phyloP scores from a whole-genome alignment of 1,140 invertebrate genomes.

The Drosophila sulfurigaster region DNA sequence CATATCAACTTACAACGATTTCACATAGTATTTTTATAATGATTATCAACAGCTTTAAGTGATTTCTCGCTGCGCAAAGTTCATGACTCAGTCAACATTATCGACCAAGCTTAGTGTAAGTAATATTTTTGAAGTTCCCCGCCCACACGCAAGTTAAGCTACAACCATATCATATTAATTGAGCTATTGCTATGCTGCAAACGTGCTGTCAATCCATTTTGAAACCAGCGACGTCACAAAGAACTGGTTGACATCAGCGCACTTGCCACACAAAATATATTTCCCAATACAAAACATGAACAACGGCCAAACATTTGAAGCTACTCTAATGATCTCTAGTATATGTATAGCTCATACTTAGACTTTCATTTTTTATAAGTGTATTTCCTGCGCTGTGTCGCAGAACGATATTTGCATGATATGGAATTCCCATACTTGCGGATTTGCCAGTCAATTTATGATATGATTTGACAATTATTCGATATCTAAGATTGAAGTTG shows the following conservation, averaged over 20 bases:
- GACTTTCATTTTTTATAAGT: not conserved
- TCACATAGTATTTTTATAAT: no score
- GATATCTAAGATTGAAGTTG: conserved; percentile 17
- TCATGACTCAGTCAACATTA: not conserved
- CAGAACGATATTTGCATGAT: conserved; percentile 5
- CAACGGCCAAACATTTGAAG: not conserved
- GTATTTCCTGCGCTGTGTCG: conserved; percentile 5
- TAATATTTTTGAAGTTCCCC: conserved; percentile 1
- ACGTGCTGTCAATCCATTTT: conserved; percentile 3
- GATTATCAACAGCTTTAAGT: not conserved
- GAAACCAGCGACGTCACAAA: conserved; percentile 31
- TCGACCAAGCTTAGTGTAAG: not conserved
- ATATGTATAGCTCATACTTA: not conserved
- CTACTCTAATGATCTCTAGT: not conserved
- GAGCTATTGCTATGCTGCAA: conserved; percentile 29
- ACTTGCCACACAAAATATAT: not conserved
- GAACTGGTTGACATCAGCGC: conserved; percentile 44
- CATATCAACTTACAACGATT: no score
- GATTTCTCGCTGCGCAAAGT: not conserved
- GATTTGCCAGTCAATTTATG: conserved; percentile 10
- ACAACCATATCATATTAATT: conserved; percentile 36
- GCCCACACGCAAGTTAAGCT: not conserved
- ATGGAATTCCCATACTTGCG: conserved; percentile 19
- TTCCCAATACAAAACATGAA: conserved; percentile 14
- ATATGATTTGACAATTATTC: conserved; percentile 15